Percentiles rank a stretch among this genome's conserved stretches.
phyloP scores from a whole-genome alignment of 2,113 vertebrate genomes.

The Brevimyrus niger region DNA sequence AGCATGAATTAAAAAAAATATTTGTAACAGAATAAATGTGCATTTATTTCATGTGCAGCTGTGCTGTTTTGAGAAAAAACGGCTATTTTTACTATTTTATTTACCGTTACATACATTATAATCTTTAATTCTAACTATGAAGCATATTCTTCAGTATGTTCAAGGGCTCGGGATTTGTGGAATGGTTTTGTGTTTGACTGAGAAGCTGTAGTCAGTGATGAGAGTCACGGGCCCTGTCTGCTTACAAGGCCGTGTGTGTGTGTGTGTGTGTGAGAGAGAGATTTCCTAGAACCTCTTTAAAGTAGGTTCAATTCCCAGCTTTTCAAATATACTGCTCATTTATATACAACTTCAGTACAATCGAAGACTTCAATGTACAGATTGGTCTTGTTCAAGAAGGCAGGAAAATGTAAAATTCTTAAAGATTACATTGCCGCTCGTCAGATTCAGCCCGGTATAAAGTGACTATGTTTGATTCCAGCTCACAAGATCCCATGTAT shows the following conservation, averaged over 20 bases:
- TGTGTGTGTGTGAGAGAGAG: neutral
- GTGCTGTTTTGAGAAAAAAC: neutral
- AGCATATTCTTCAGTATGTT: neutral
- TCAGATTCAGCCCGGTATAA: neutral
- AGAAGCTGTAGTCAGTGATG: neutral
- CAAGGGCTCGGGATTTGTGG: neutral
- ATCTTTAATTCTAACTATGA: neutral
- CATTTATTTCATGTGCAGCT: neutral
- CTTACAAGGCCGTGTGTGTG: neutral
- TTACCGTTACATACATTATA: no score
- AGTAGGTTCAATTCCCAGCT: neutral
- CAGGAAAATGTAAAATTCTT: neutral
- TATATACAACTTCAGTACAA: neutral
- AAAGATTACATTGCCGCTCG: neutral
- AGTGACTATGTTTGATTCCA: neutral
- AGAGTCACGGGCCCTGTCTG: neutral
- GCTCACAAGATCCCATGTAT: neutral
- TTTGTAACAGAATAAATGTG: neutral
- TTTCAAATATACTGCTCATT: neutral
- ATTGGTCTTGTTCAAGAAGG: neutral
- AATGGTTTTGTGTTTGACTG: neutral
- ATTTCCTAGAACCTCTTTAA: neutral
- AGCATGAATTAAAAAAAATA: no score
- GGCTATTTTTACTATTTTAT: neutral
- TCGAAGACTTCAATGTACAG: neutral